These are phyloP conservation scores for Dilophus febrilis DNA, from an alignment of 2,888 invertebrate species.

Conservation along the genomic window DNA sequence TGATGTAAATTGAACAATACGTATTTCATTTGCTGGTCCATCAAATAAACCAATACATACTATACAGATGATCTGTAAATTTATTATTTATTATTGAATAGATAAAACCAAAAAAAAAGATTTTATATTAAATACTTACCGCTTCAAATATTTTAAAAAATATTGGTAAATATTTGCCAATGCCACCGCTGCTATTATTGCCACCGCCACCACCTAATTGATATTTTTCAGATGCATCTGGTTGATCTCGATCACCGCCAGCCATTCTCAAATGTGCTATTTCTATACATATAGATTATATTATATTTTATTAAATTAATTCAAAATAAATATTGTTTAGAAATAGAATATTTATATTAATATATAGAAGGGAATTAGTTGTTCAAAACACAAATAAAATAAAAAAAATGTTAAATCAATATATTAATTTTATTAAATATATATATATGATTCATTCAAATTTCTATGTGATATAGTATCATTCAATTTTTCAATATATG, in stretches of 20 bases:
- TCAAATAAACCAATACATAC: conserved; percentile 28
- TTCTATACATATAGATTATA: neutral
- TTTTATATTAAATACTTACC: conserved; percentile 5
- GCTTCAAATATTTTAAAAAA: conserved; percentile 4
- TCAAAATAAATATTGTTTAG: too few species aligned
- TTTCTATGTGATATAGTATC: too few species aligned
- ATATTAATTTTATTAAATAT: too few species aligned
- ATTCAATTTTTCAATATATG: too few species aligned
- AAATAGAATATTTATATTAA: too few species aligned
- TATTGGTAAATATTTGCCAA: conserved; percentile 4
- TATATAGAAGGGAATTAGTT: too few species aligned
- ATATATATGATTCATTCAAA: too few species aligned
- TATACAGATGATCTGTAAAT: conserved; percentile 12
- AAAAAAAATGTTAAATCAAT: too few species aligned
- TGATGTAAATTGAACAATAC: conserved; percentile 19
- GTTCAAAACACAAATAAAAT: too few species aligned
- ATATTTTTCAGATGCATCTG: conserved; percentile 2
- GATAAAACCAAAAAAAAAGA: neutral
- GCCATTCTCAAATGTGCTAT: conserved; percentile 5
- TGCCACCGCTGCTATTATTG: neutral
- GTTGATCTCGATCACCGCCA: conserved; percentile 4
- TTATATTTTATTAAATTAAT: too few species aligned
- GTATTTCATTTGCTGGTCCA: conserved; percentile 25
- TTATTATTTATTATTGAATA: neutral
- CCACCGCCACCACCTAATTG: neutral